A percentile compares a stretch with the other conserved stretches of the same genome.
These are phyloP conservation scores for Trichomalopsis sarcophagae DNA, from an alignment of 1,140 invertebrate genomes.

Conservation along the genomic window DNA sequence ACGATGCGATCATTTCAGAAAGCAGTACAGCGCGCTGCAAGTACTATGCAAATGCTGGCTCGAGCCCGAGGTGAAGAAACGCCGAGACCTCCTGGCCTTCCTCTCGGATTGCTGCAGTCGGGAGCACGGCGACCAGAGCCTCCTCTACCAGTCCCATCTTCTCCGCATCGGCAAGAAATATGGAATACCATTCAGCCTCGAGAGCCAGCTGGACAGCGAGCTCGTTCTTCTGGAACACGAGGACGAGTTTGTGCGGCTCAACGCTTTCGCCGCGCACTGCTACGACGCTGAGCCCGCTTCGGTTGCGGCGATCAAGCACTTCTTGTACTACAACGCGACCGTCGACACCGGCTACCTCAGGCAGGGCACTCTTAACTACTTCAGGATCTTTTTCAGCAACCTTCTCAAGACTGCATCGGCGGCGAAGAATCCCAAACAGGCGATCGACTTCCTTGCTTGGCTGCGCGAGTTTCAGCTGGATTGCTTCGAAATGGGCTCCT, in stretches of 20 bases:
- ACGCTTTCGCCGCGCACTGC: constrained; percentile 61
- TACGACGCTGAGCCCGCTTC: constrained; percentile 30
- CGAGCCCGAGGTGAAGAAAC: constrained; percentile 59
- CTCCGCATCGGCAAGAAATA: constrained; percentile 54
- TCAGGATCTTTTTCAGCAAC: constrained; percentile 59
- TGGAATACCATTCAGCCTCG: background rate
- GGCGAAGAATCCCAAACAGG: background rate
- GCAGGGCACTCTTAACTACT: constrained; percentile 62
- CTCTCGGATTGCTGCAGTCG: constrained; percentile 52
- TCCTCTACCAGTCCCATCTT: constrained; percentile 57
- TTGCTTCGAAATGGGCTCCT: constrained; percentile 74
- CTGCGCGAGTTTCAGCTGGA: constrained; percentile 72
- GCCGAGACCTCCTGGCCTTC: constrained; percentile 53
- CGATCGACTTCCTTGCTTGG: constrained; percentile 68
- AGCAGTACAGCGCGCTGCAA: constrained; percentile 59
- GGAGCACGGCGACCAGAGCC: constrained; percentile 40
- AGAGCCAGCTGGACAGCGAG: background rate
- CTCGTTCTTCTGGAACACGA: constrained; percentile 45
- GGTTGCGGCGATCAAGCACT: constrained; percentile 55
- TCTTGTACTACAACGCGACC: constrained; percentile 62
- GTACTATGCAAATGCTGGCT: constrained; percentile 63
- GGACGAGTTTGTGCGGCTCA: constrained; percentile 61
- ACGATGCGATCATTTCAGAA: constrained; percentile 56
- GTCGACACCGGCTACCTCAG: constrained; percentile 59
- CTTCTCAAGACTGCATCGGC: constrained; percentile 54